phyloP scores from a whole-genome alignment of 2,113 vertebrate species.

The Myotis yumanensis region DNA sequence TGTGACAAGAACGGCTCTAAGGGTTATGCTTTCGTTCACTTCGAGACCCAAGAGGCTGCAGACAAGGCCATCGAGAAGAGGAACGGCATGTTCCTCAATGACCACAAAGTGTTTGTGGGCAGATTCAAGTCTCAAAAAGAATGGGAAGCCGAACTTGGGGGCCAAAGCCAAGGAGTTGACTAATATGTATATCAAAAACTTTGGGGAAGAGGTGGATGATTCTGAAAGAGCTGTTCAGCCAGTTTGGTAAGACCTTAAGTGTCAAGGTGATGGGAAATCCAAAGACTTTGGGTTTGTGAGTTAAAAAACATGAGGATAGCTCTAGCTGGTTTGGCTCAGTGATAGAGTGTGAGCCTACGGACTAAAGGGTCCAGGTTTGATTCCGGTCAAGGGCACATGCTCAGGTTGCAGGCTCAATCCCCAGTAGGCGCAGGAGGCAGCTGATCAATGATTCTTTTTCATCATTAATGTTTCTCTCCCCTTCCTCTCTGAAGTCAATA shows the following conservation, averaged over 20 bases:
- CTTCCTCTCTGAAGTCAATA: too few relatives aligned
- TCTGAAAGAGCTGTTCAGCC: conserved; percentile 95
- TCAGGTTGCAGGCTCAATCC: too few relatives aligned
- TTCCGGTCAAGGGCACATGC: too few relatives aligned
- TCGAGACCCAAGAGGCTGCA: conserved; percentile 98
- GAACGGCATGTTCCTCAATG: conserved; percentile 99
- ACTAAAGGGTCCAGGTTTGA: too few relatives aligned
- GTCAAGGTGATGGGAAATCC: conserved; percentile 98
- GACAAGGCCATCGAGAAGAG: conserved; percentile 99
- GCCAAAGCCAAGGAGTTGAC: conserved; percentile 99
- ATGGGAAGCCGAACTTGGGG: conserved; percentile 94
- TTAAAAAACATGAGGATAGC: conserved; percentile 94
- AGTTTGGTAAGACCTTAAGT: conserved; percentile 97
- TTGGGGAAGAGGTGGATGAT: conserved; percentile 94
- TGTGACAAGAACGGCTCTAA: conserved; percentile 99
- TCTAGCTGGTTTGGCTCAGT: too few relatives aligned
- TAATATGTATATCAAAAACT: conserved; percentile 99
- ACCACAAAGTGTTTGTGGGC: conserved; percentile 99
- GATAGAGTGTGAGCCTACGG: too few relatives aligned
- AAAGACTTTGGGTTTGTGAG: conserved; percentile 99
- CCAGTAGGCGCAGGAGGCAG: too few relatives aligned
- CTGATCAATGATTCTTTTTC: too few relatives aligned
- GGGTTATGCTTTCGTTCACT: conserved; percentile 99
- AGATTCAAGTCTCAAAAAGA: conserved; percentile 99
- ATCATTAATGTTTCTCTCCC: too few relatives aligned